A percentile compares a stretch with the other conserved stretches of the same genome.
These are phyloP conservation scores for Agapostemon virescens DNA, from an alignment of 2,888 invertebrate species.

Conservation along the genomic window DNA sequence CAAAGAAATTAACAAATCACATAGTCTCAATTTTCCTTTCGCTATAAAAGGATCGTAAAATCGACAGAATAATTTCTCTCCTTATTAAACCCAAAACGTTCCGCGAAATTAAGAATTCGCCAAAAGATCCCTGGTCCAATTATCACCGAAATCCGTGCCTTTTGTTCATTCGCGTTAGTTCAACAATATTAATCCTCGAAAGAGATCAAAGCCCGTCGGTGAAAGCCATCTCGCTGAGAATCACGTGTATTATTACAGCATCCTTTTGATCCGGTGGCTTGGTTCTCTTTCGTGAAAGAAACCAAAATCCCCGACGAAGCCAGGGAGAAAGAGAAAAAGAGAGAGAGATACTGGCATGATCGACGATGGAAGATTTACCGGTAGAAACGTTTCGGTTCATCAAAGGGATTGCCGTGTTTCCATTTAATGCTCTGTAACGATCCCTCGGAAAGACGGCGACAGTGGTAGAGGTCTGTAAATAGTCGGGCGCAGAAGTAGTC, in stretches of 20 bases:
- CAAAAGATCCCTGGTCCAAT: not conserved
- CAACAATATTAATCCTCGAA: constrained; percentile 4
- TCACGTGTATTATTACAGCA: constrained; percentile 12
- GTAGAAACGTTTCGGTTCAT: not conserved
- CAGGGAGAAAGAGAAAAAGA: not conserved
- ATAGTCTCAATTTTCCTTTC: not conserved
- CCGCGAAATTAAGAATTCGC: no score
- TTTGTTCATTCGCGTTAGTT: not conserved
- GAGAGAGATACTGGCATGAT: not conserved
- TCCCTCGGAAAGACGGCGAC: not conserved
- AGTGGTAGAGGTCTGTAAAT: constrained; percentile 22
- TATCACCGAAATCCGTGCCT: not conserved
- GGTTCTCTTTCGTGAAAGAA: not conserved
- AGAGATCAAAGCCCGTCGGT: not conserved
- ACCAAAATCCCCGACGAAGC: not conserved
- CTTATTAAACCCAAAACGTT: not conserved
- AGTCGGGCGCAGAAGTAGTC: constrained; percentile 25
- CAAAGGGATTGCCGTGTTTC: not conserved
- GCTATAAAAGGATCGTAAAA: not conserved
- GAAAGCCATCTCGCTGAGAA: not conserved
- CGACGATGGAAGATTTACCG: not conserved
- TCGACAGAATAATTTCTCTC: not conserved
- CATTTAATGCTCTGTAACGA: not conserved
- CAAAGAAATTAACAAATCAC: not conserved
- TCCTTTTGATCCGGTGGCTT: not conserved